Evolutionary conservation across 2,113 vertebrate species (phyloP).

Genomic region (Argyrosomus japonicus): DNA sequence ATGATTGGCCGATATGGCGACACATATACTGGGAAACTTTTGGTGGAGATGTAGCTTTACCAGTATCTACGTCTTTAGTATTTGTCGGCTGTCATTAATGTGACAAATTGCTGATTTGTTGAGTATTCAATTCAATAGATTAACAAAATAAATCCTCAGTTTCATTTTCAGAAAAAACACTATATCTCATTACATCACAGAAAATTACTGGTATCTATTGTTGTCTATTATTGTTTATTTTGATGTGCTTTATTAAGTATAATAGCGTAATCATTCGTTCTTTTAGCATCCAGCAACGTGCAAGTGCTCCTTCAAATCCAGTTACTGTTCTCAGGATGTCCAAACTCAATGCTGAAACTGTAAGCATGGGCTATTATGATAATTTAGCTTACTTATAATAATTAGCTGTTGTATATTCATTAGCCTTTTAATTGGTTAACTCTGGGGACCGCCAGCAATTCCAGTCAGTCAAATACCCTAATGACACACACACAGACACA

Average conservation of each 20-base stretch:
- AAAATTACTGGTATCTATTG: no score
- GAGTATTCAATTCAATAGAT: constrained; percentile 9
- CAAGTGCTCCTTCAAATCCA: constrained; percentile 18
- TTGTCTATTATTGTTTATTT: constrained; percentile 30
- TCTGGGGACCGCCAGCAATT: constrained; percentile 77
- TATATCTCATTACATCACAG: background rate
- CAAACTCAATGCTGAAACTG: constrained; percentile 64
- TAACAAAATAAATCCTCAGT: background rate
- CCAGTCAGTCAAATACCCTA: constrained; percentile 78
- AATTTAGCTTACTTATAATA: constrained; percentile 82
- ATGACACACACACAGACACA: constrained; percentile 61
- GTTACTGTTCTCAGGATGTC: constrained; percentile 54
- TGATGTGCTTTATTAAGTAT: constrained; percentile 47
- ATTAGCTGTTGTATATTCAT: constrained; percentile 86
- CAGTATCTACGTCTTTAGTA: background rate
- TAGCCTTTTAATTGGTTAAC: constrained; percentile 84
- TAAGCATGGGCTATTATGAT: constrained; percentile 76
- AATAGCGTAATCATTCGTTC: constrained; percentile 38
- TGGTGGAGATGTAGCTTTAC: background rate
- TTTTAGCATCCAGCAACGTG: constrained; percentile 5
- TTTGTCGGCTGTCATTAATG: background rate
- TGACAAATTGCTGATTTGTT: constrained; percentile 20
- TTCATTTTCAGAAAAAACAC: background rate
- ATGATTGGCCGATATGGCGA: background rate
- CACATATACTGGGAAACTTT: background rate